Base-by-base conservation (phyloP, 1,140 invertebrate genomes). In the Idris sp. region DNA sequence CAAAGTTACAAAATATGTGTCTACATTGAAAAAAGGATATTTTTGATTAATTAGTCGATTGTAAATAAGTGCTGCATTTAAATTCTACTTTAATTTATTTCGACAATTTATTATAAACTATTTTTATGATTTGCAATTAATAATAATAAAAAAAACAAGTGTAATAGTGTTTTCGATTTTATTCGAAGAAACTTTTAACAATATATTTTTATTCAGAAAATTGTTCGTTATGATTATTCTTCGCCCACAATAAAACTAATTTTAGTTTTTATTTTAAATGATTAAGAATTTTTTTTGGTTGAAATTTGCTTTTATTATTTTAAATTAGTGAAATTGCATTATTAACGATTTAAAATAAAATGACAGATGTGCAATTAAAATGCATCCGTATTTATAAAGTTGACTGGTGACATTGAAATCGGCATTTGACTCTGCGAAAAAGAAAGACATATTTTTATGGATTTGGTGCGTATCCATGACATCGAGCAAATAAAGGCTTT, bases 171-270 rank as follows among this genome's bases (percentile, higher is more conserved):
- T 65, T 61, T 3, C 8, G 19, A 46, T 54, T 67, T 13, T 67
- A 41, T 67, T 68, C 10, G 10, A 68, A 68, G 13, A 43, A 48
- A 43, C 48, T 30, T 36, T 68, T 49, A 49, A 58, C 36, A 58
- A 68, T 58, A 68, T 68, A 68, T 68, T 68, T 68, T 68, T 67
- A 67, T 56, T 67, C 51, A 67, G 15, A 67, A 65, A 41, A 40
- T 8, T 2, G n/a, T 31, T 31, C n/a, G 28, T 25, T 25, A 28
- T 28, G 1, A n/a, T n/a, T n/a, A n/a, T n/a, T n/a, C n/a, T n/a
- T n/a, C n/a, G n/a, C n/a, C n/a, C n/a, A n/a, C n/a, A n/a, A n/a
- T n/a, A n/a, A n/a, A n/a, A n/a, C n/a, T n/a, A n/a, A n/a, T n/a
- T n/a, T n/a, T n/a, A n/a, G n/a, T n/a, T n/a, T n/a, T n/a, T n/a